Percentiles rank a stretch among this genome's conserved stretches.
Evolutionary conservation across 2,113 vertebrate species (phyloP).

Genomic region (Pogona vitticeps): DNA sequence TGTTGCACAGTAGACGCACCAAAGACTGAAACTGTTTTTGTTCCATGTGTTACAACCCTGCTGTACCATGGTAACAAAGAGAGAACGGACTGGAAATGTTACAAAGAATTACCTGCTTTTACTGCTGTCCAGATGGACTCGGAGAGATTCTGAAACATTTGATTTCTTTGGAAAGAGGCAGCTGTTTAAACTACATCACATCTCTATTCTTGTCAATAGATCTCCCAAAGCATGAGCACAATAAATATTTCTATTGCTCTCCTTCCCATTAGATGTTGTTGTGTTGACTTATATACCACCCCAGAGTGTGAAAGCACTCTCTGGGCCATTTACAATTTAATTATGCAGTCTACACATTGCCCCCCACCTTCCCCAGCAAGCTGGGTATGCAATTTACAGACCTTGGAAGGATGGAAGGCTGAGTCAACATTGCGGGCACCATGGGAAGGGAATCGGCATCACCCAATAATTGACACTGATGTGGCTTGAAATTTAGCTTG

Average conservation of each 20-base stretch:
- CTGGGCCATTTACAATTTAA: no score
- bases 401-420: no score
- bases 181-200: not conserved
- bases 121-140: rapidly evolving
- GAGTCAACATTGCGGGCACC: not conserved
- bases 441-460: not conserved
- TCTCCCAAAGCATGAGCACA: no score
- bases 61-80: not conserved
- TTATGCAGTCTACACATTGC: no score
- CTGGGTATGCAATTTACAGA: no score
- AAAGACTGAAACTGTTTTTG: not conserved
- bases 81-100: not conserved
- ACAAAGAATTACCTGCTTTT: not conserved
- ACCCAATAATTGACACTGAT: not conserved
- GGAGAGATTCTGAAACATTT: not conserved
- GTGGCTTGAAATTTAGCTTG: not conserved
- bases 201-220: rapidly evolving
- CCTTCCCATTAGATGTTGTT: no score
- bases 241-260: no score
- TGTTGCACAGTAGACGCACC: not conserved
- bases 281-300: no score
- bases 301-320: no score
- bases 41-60: not conserved
- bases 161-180: not conserved
- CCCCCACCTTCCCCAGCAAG: no score